phyloP scores from a whole-genome alignment of 92 coral and sea anemone genomes.

The Actinernus sp. region DNA sequence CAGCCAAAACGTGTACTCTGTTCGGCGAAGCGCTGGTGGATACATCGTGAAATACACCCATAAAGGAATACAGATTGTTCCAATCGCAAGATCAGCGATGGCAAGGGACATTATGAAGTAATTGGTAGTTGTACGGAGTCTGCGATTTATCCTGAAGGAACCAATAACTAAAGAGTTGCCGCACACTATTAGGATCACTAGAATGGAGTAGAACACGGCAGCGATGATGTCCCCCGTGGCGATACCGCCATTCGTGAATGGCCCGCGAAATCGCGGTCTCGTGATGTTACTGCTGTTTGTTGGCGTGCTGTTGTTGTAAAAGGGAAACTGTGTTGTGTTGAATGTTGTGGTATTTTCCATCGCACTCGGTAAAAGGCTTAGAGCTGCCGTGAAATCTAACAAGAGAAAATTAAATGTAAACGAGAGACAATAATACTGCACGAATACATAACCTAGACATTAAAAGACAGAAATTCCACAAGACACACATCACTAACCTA shows the following conservation, averaged over 20 bases:
- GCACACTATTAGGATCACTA: constrained; percentile 56
- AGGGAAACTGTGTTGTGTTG: too few species aligned
- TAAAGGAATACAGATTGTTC: constrained; percentile 62
- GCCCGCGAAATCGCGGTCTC: neutral
- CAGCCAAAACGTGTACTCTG: constrained; percentile 30
- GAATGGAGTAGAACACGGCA: constrained; percentile 41
- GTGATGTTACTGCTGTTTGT: neutral
- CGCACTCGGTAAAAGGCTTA: too few species aligned
- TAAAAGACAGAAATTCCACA: too few species aligned
- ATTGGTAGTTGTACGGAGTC: constrained; percentile 82
- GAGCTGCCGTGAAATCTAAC: too few species aligned
- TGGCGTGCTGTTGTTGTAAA: too few species aligned
- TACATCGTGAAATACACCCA: constrained; percentile 43
- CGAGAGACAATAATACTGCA: too few species aligned
- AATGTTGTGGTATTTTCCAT: too few species aligned
- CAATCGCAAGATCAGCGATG: constrained; percentile 74
- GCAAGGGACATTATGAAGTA: constrained; percentile 81
- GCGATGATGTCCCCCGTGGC: constrained; percentile 40
- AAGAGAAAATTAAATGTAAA: too few species aligned
- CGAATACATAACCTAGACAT: too few species aligned
- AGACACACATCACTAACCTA: too few species aligned
- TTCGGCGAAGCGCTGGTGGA: neutral
- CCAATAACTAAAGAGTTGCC: constrained; percentile 82
- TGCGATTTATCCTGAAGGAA: constrained; percentile 78
- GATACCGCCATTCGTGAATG: neutral